Percentiles rank a stretch among this genome's conserved stretches.
Conservation (phyloP, 2,888 invertebrate genomes). For the Suillia variegata region DNA sequence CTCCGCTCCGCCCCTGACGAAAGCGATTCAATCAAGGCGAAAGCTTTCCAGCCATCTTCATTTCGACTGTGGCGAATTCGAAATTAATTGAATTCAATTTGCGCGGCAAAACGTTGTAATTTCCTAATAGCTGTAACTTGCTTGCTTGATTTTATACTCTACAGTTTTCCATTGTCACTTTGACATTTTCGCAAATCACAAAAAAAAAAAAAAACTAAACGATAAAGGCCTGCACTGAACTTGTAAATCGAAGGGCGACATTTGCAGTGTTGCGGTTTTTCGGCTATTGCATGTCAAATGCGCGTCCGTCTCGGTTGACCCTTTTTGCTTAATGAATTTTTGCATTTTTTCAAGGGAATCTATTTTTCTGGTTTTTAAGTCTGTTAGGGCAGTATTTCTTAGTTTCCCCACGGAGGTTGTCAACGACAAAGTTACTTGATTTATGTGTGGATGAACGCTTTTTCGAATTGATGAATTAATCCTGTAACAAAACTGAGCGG, state of each 20-base stretch:
- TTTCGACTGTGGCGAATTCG: conserved; percentile 12
- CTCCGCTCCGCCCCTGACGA: too few species aligned
- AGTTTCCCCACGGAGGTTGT: too few species aligned
- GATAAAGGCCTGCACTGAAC: not conserved
- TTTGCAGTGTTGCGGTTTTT: not conserved
- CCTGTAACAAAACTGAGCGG: conserved; percentile 26
- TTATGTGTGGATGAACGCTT: conserved; percentile 40
- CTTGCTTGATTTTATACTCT: not conserved
- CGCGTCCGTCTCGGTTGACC: conserved; percentile 27
- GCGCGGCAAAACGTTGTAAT: not conserved
- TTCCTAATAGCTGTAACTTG: not conserved
- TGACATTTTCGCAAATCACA: not conserved
- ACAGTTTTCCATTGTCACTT: not conserved
- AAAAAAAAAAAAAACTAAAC: not conserved
- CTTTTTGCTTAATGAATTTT: conserved; percentile 49
- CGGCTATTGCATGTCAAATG: not conserved
- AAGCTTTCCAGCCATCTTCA: too few species aligned
- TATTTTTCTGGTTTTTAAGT: too few species aligned
- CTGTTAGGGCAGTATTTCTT: too few species aligned
- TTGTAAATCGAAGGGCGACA: too few species aligned
- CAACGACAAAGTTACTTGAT: conserved; percentile 28
- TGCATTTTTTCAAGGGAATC: conserved; percentile 6
- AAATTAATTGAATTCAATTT: conserved; percentile 24
- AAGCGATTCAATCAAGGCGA: too few species aligned
- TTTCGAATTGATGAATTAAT: conserved; percentile 45